Base-by-base conservation (phyloP, 2,113 vertebrate species). In the Paedocypris sp. region DNA sequence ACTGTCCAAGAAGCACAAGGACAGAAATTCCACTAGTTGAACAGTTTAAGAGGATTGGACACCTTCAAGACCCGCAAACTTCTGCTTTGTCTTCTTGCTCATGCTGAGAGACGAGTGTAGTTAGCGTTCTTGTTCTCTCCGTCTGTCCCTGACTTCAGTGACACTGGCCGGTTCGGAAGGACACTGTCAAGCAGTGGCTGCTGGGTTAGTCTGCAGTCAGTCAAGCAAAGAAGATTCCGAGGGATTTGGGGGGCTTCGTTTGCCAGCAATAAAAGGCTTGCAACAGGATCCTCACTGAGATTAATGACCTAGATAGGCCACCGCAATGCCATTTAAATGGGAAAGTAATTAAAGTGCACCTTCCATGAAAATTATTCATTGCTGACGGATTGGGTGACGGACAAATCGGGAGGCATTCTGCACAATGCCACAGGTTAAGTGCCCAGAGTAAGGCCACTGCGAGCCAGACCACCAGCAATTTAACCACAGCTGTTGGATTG, bases 341-440 rank as follows among this genome's bases (percentile, higher is more conserved):
- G 89, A 91, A 93, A 90, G 91, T 98, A 98, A 98, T 98, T 98
- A 98, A 97, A 95, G 93, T 94, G 91, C 93, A 97, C 89, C 90
- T 91, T 96, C 90, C 93, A 97, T 97, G 93, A 97, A 98, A 98
- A 97, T 93, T 96, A 97, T 98, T 97, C 93, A 97, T 97, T 95
- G 91, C 91, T 89, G 89, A 90, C 88, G 86, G 89, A 95, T 92
- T 90, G 88, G 83, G 89, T 94, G 91, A 94, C 90, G 88, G 91
- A 91, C 90, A 88, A 92, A 92, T 94, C 89, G 87, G 89, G 88
- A 91, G 85, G 80, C 87, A 88, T 86, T 91, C 87, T 74, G 19
- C 42, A 76, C 86, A 84, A 90, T 88, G 81, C 88, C 82, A 89
- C 87, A 89, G 91, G 91, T 95, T 94, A 94, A 94, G 88, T 88